These are phyloP conservation scores for Pelecanoides urinatrix DNA, from an alignment of 2,113 vertebrate genomes.

Conservation along the genomic window DNA sequence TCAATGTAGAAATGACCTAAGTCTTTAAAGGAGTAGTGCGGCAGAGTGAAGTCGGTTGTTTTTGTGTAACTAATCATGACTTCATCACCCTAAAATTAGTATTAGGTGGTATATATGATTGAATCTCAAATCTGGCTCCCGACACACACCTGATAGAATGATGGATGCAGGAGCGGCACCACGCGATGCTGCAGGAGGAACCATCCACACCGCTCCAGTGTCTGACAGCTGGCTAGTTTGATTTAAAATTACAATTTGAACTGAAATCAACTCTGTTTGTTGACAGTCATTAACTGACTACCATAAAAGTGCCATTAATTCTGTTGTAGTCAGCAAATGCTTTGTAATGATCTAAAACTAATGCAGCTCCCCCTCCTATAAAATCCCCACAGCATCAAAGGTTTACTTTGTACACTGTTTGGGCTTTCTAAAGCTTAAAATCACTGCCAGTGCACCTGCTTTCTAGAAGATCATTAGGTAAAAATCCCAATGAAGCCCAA, in stretches of 20 bases:
- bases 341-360: constrained; percentile 66
- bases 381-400: constrained; percentile 38
- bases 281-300: constrained; percentile 58
- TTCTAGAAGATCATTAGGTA: constrained; percentile 75
- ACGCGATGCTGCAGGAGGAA: not conserved
- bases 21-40: not conserved
- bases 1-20: not conserved
- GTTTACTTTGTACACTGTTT: constrained; percentile 62
- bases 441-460: constrained; percentile 72
- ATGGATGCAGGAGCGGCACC: not conserved
- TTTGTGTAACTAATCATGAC: not conserved
- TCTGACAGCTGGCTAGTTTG: constrained; percentile 59
- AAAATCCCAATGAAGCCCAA: constrained; percentile 66
- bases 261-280: constrained; percentile 49
- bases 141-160: not conserved
- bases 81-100: not conserved
- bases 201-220: not conserved
- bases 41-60: not conserved
- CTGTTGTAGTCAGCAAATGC: constrained; percentile 64
- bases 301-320: constrained; percentile 61
- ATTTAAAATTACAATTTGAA: constrained; percentile 67
- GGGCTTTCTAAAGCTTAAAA: constrained; percentile 63
- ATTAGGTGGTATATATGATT: not conserved
- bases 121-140: not conserved
- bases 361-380: constrained; percentile 1